Base-by-base conservation (phyloP, 2,888 invertebrate species). In the Cryptosula pallasiana region DNA sequence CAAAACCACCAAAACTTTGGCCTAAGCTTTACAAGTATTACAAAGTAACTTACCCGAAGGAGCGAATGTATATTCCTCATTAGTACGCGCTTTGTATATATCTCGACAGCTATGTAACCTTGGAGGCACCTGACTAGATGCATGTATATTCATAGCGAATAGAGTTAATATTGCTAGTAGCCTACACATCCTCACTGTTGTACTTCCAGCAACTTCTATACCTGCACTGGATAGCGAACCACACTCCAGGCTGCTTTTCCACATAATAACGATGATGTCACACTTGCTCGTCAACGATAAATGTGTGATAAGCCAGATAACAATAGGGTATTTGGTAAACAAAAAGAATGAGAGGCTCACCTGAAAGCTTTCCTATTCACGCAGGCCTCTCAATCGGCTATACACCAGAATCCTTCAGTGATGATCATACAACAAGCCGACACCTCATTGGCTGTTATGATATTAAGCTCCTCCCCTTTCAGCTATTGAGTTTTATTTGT, bases 121-220 rank as follows among this genome's bases (percentile, higher is more conserved):
- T 29, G 63, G 63, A 32, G 32, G 9, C 9, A 5, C 9, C n/a
- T 63, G 63, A 63, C 63, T 63, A 27, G 63, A 63, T 5, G 27
- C 63, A 13, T 3, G 9, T 63, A 63, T 32, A n/a, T 63, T 63
- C 9, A 63, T 32, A 34, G 63, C 13, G 27, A 63, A 27, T 3
- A 63, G 32, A 29, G 63, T 63, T 32, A 63, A 13, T 2, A 63
- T 13, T 2, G 32, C 5, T 13, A 16, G 29, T 63, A 63, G 27
- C 27, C 34, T 27, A 63, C 63, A 63, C 63, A 63, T 63, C 63
- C 32, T 63, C 13, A 63, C 34, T 29, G 63, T 16, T 63, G 32
- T 32, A n/a, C 63, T 63, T 27, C 63, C 32, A 63, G 29, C 13
- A 34, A 27, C n/a, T n/a, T n/a, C n/a, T n/a, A n/a, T n/a, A n/a